Conservation (phyloP, 2,113 vertebrate genomes). For the Chaetops frenatus region DNA sequence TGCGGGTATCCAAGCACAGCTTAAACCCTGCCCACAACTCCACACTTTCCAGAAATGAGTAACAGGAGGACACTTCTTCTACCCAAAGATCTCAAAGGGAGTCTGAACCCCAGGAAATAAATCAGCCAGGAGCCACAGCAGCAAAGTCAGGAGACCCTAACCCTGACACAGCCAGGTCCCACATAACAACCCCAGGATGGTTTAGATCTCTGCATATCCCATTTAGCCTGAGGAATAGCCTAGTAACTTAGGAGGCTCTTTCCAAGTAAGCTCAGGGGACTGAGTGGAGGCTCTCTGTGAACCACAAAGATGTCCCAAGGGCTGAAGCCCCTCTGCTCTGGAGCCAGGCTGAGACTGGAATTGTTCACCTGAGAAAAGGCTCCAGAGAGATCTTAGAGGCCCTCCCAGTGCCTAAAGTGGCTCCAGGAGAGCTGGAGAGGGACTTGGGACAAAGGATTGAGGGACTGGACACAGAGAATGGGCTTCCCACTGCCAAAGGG, state of each 20-base stretch:
- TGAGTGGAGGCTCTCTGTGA: neutral
- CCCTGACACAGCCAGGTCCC: no score
- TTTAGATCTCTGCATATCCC: neutral
- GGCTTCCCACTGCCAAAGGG: neutral
- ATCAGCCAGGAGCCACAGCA: neutral
- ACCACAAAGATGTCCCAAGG: neutral
- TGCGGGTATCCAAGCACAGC: no score
- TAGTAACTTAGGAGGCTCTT: neutral
- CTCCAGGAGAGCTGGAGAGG: neutral
- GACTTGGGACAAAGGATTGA: accelerated
- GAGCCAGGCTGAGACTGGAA: neutral
- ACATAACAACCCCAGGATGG: neutral
- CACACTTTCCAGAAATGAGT: accelerated
- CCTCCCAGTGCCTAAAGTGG: accelerated
- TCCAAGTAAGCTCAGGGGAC: neutral
- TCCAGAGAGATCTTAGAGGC: neutral
- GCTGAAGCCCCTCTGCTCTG: neutral
- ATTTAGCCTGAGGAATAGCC: no score
- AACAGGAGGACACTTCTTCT: neutral
- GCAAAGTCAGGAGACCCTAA: neutral
- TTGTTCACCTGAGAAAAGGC: neutral
- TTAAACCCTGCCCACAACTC: neutral
- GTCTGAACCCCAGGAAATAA: no score
- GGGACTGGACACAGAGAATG: neutral
- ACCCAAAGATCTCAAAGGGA: neutral